Evolutionary conservation across 2,888 invertebrate species (phyloP), one percentile per base, ranked within the genome.

Genomic region (Phortica okadai): DNA sequence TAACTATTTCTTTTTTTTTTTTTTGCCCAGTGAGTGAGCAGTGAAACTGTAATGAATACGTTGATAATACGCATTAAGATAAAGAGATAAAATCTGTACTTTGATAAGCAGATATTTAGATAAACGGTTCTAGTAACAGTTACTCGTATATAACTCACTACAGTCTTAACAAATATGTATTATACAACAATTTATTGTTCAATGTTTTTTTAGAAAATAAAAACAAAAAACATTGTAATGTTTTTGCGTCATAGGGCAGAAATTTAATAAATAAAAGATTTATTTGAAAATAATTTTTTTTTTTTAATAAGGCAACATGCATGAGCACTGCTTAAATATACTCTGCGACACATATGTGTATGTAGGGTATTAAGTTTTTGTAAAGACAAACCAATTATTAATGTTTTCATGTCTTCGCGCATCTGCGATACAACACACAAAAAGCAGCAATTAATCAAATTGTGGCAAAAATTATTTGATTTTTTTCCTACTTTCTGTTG

Each of bases 1-100:
- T 64, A 64, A 64, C 41, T 33, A 41, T 2, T 41, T 11, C 14
- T 7, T 6, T 64, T 64, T 33, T 14, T 41, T 16, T 21, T 14
- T 16, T 50, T 10, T 6, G 41, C 14, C 7, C 14, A 64, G 33
- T 64, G 7, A 5, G 7, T 64, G 64, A 64, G 21, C 21, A 21
- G 14, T 33, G 25, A 41, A 33, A 64, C 25, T 33, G 8, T 25
- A 64, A 33, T 33, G 11, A 21, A 21, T 25, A 11, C 7, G 41
- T 4, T 11, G 64, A 64, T 67, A 67, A 67, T n/a, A 67, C 44
- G 67, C 44, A 42, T 67, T 67, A 67, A 67, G 67, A 67, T 67
- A 67, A 42, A 4, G 16, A 16, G 44, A 44, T 67, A 44, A 44
- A 41, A 42, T 44, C 16, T 67, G 44, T 5, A n/a, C 59, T 16